Evolutionary conservation across 2,113 vertebrate species (phyloP).

Genomic region (Xenopus borealis): DNA sequence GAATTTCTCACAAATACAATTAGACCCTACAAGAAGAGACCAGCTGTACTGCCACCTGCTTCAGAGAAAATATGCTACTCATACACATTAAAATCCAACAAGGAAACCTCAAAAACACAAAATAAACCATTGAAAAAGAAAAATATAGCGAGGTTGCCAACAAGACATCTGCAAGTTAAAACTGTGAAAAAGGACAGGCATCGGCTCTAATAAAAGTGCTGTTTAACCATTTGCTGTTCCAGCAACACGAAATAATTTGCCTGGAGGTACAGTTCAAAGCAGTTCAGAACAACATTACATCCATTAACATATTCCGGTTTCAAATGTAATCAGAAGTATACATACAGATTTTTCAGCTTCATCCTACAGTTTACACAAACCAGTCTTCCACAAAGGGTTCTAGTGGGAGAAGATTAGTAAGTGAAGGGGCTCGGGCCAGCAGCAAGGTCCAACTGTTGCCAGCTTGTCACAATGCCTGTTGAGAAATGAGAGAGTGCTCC

Average conservation of each 20-base stretch:
- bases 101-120: background rate
- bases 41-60: conserved; percentile 13
- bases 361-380: background rate
- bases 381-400: background rate
- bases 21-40: background rate
- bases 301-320: background rate
- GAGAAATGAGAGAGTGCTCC: conserved; percentile 5
- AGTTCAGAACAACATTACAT: too few species aligned
- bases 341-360: conserved; percentile 15
- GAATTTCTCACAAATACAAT: too few species aligned
- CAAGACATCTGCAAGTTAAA: background rate
- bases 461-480: conserved; percentile 32
- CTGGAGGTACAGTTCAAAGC: too few species aligned
- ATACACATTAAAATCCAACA: background rate
- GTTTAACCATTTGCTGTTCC: too few species aligned
- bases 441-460: conserved; percentile 51
- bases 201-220: background rate
- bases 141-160: background rate
- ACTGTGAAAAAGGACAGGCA: background rate
- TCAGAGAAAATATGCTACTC: background rate
- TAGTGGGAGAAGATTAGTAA: background rate
- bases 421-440: conserved; percentile 49
- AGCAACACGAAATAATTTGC: too few species aligned
- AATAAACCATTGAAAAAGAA: background rate
- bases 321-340: background rate